phyloP scores from a whole-genome alignment of 2,113 vertebrate genomes.

The Dromas ardeola region DNA sequence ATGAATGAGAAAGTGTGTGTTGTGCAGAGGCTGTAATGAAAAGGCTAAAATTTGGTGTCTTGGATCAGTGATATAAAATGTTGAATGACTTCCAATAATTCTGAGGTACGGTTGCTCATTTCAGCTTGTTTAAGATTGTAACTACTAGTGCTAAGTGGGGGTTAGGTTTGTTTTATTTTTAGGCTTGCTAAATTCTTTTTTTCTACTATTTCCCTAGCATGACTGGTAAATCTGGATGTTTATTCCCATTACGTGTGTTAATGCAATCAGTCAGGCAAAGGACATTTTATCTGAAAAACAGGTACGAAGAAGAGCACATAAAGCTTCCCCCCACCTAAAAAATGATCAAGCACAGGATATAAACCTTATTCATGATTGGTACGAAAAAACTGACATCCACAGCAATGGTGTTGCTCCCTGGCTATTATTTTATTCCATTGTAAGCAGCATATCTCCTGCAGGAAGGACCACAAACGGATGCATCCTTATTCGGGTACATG shows the following conservation, averaged over 20 bases:
- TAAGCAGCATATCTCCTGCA: accelerated
- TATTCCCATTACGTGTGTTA: background rate
- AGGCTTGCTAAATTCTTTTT: background rate
- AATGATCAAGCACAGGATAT: background rate
- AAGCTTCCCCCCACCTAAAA: background rate
- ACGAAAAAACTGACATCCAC: background rate
- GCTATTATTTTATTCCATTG: background rate
- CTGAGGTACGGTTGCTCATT: background rate
- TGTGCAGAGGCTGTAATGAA: background rate
- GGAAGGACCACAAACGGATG: background rate
- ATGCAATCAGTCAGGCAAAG: background rate
- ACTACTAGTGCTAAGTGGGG: background rate
- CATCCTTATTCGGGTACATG: background rate
- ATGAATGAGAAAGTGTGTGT: background rate
- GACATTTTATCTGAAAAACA: background rate
- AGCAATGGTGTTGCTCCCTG: background rate
- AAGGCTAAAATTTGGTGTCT: background rate
- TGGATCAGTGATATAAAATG: background rate
- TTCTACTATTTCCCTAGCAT: background rate
- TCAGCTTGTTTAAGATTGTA: background rate
- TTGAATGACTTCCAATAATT: background rate
- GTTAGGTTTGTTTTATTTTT: background rate
- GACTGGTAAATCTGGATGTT: background rate
- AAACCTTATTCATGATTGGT: background rate
- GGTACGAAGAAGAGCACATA: background rate